Conservation (phyloP, 53 echinoderm and acorn worm species). For the Apostichopus leukothele region DNA sequence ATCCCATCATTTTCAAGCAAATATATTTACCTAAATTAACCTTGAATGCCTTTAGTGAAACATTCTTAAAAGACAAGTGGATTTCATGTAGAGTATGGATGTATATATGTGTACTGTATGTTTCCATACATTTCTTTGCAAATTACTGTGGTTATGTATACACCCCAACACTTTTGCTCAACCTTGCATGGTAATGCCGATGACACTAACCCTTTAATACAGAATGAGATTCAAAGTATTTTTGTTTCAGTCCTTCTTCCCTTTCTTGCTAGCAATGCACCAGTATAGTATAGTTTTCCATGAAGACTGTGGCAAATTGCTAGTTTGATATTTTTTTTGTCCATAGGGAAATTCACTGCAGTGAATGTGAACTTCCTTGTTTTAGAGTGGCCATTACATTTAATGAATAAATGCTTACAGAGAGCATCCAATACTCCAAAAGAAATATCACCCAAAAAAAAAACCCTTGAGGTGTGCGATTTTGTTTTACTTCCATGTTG, state of each 20-base stretch:
- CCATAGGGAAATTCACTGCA: background rate
- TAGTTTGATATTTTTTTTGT: conserved; percentile 1
- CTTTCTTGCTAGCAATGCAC: conserved; percentile 38
- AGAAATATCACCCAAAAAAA: background rate
- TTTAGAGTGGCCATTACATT: background rate
- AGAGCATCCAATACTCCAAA: background rate
- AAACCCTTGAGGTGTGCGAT: conserved; percentile 14
- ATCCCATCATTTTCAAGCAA: conserved; percentile 45
- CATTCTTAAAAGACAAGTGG: conserved; percentile 7
- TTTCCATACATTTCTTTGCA: conserved; percentile 43
- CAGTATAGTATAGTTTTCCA: background rate
- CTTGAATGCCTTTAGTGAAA: conserved; percentile 18
- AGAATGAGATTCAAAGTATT: conserved; percentile 10
- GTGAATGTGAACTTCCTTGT: background rate
- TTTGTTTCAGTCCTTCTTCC: background rate
- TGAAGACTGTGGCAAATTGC: conserved; percentile 6
- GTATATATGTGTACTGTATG: conserved; percentile 40
- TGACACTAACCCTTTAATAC: conserved; percentile 34
- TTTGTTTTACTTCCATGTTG: conserved; percentile 40
- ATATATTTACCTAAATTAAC: conserved; percentile 37
- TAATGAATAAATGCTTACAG: background rate
- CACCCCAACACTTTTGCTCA: conserved; percentile 33
- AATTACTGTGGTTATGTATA: conserved; percentile 41
- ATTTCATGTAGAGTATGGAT: conserved; percentile 35
- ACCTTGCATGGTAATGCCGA: conserved; percentile 44